Evolutionary conservation across 2,797 vertebrate genomes (phyloP).

Genomic region (Helostoma temminkii): DNA sequence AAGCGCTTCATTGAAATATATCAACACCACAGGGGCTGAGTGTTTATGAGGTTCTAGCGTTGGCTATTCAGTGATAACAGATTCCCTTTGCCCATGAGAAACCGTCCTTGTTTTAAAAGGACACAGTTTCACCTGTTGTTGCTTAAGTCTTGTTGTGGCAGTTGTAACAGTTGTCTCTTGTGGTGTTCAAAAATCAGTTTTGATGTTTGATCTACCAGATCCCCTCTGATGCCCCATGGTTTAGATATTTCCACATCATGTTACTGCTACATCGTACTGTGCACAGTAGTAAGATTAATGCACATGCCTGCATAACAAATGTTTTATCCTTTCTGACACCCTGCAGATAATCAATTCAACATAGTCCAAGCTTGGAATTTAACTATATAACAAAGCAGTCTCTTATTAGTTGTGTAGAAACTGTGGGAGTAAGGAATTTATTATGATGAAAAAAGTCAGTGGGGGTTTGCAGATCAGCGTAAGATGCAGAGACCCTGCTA

Average conservation of each 20-base stretch:
- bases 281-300: constrained; percentile 37
- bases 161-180: constrained; percentile 18
- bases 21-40: constrained; percentile 26
- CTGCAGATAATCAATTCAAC: constrained; percentile 53
- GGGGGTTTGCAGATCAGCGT: neutral
- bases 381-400: constrained; percentile 45
- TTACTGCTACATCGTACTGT: constrained; percentile 28
- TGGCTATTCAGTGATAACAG: constrained; percentile 69
- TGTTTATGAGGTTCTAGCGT: constrained; percentile 51
- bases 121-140: constrained; percentile 29
- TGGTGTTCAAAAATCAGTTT: constrained; percentile 49
- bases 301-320: constrained; percentile 42
- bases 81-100: constrained; percentile 17
- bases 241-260: constrained; percentile 35
- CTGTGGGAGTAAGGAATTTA: constrained; percentile 14
- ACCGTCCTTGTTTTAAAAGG: neutral
- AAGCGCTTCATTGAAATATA: constrained; percentile 49
- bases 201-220: constrained; percentile 44
- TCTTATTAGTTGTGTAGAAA: constrained; percentile 40
- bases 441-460: constrained; percentile 28
- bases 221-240: constrained; percentile 18
- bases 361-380: constrained; percentile 54
- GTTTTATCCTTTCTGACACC: constrained; percentile 49
- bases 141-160: constrained; percentile 13
- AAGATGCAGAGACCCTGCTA: neutral